Evolutionary conservation across 2,113 vertebrate genomes (phyloP), one percentile per base, ranked within the genome.

Genomic region (Aspiorhynchus laticeps): DNA sequence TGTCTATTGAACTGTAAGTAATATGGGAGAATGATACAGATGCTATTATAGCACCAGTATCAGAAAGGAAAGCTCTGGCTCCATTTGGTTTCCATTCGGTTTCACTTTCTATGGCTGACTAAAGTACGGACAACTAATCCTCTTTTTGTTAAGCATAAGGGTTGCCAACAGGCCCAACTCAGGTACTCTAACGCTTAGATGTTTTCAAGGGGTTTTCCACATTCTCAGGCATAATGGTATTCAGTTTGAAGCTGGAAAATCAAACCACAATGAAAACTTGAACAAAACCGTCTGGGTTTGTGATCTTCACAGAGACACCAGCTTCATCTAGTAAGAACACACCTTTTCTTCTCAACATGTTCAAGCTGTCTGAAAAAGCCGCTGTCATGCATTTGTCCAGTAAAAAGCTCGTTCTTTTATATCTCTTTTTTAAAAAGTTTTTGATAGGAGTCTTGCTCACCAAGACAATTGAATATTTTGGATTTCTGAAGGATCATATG

Each of bases 91-190:
- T 87, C 84, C 84, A 31, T 85, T 59, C 41, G 76, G 56, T 85
- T 73, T 87, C 69, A 84, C 76, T 89, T 80, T 83, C 85, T 71
- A 65, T 28, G 17, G 67, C 41, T 36, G 85, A 59, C 69, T 74
- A 41, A 69, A 69, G 65, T 69, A 36, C 65, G 31, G 84, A 51
- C 15, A 56, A n/a, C 63, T 89, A 89, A 89, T 89, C 88, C 88
- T 46, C 75, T 76, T 83, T 89, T 87, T 89, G 85, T 89, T 31
- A 38, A 28, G 10, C 28, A n/a, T 71, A 83, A 82, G 76, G 26
- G n/a, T 73, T 86, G 65, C 33, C 77, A 85, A 84, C 81, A 19
- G 53, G 71, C 46, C 69, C 48, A 15, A 71, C 82, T 86, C 87
- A 84, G 88, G 74, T 78, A 67, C 88, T 85, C 73, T 65, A 61